Base-by-base conservation (phyloP, 2,888 invertebrate species). In the Melolontha melolontha region DNA sequence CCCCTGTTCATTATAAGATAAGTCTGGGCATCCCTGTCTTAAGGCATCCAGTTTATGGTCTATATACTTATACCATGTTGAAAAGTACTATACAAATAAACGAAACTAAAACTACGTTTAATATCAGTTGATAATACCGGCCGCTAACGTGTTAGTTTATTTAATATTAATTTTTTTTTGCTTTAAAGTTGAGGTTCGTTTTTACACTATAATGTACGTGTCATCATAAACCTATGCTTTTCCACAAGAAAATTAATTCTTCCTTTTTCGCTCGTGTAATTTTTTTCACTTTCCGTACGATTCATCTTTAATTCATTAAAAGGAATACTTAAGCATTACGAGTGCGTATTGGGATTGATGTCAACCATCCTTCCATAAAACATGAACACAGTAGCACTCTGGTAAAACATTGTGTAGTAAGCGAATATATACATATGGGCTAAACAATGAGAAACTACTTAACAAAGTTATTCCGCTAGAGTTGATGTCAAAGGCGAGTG, bases 231-330 rank as follows among this genome's bases (percentile, higher is more conserved):
- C n/a, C n/a, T n/a, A 4, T 22, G 2, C 22, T 22, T 4, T 22
- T 22, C 22, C 22, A 4, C 22, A 4, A 4, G 4, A 1, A 17
- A 17, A 5, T 8, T 16, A 16, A 47, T 16, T 16, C 16, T 47
- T 47, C 5, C 16, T 4, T 12, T n/a, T 17, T 47, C 8, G 16
- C 8, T 47, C 17, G 1, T 8, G 11, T 16, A 14, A 16, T 47
- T 16, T 16, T 10, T 55, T 55, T 55, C 55, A 55, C 55, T 55
- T 42, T 55, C 42, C 55, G 55, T 16, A 6, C 14, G 6, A 10
- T 47, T 16, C 14, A 55, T 55, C 41, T 55, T 55, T 55, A 41
- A 55, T 55, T 55, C 55, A 55, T 55, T 17, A 41, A 40, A 17
- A 40, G 55, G 41, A 55, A 41, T 41, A 41, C 41, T 55, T 41